Percentiles rank a stretch among this genome's conserved stretches.
phyloP scores from a whole-genome alignment of 2,113 vertebrate species.

The Centrocercus urophasianus region DNA sequence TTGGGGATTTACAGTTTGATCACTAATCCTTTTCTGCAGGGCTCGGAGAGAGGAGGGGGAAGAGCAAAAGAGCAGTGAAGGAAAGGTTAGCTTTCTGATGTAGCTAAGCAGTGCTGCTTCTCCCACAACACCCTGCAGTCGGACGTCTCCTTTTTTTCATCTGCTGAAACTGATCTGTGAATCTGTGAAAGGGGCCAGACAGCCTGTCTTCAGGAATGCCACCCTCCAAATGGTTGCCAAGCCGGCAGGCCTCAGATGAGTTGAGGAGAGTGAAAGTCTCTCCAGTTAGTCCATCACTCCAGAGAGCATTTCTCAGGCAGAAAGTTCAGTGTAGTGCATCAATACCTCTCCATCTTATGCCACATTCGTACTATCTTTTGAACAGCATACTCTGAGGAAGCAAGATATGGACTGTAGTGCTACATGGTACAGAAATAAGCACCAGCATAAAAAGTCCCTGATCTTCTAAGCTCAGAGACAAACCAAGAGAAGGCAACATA shows the following conservation, averaged over 20 bases:
- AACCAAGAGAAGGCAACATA: neutral
- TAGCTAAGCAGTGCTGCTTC: neutral
- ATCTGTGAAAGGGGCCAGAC: neutral
- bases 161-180: neutral
- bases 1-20: neutral
- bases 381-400: neutral
- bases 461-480: neutral
- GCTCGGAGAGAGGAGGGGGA: neutral
- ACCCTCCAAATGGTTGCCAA: fast-evolving
- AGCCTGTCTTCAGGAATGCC: neutral
- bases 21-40: neutral
- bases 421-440: neutral
- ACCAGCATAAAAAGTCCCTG: neutral
- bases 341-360: neutral
- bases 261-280: neutral
- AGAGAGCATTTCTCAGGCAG: neutral
- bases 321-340: neutral
- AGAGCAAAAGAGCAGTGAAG: neutral
- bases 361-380: neutral
- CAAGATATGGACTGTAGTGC: neutral
- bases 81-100: neutral
- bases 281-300: neutral
- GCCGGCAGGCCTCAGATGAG: neutral
- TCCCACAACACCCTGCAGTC: neutral
- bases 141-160: neutral